Evolutionary conservation across 2,113 vertebrate genomes (phyloP).

Genomic region (Myiopsitta monachus): DNA sequence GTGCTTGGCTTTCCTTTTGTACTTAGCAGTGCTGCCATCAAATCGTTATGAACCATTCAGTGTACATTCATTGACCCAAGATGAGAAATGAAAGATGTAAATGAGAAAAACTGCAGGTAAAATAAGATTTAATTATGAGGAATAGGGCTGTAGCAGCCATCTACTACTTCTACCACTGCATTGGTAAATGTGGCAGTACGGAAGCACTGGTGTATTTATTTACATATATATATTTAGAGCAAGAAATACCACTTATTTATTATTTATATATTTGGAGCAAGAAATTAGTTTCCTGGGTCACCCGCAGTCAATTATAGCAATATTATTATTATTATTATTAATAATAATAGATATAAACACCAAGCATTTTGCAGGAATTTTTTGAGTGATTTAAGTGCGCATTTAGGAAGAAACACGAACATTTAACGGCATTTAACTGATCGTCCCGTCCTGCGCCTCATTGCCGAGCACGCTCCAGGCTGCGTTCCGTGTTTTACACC

Average conservation of each 20-base stretch:
- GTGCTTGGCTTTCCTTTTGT: not conserved
- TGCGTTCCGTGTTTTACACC: rapidly evolving
- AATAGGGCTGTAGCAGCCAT: not conserved
- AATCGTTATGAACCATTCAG: not conserved
- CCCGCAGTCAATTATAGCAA: not conserved
- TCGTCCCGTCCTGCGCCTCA: rapidly evolving
- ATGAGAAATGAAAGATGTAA: not conserved
- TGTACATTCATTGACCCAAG: not conserved
- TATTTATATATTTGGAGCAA: not conserved
- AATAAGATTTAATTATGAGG: not conserved
- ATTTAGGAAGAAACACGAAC: not conserved
- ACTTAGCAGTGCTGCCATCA: not conserved
- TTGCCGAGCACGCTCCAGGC: rapidly evolving
- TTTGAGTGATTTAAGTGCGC: rapidly evolving
- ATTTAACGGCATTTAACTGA: not conserved
- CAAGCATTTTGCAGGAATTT: not conserved
- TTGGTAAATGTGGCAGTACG: rapidly evolving
- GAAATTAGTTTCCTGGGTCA: not conserved
- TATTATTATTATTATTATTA: not conserved
- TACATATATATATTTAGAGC: not conserved
- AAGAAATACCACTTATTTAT: not conserved
- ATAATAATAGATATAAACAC: not conserved
- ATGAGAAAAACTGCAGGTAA: not conserved
- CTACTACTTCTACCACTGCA: too few species aligned
- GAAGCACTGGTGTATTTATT: not conserved